A percentile compares a stretch with the other conserved stretches of the same genome.
Conservation (phyloP, 2,888 invertebrate species). For the Tiliacea citrago region DNA sequence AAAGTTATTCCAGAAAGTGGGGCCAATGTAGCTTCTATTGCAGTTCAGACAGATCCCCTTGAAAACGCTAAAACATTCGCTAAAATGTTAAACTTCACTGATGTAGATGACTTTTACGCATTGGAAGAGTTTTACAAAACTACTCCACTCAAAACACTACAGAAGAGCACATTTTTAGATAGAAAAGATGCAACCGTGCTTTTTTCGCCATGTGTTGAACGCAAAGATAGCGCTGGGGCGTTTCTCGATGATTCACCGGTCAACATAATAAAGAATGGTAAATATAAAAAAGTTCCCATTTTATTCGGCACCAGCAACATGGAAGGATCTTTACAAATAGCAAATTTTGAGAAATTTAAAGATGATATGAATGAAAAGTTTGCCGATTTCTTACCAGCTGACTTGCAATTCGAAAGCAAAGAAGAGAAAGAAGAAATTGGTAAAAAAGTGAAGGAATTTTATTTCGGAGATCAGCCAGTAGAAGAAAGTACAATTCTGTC, state of each 20-base stretch:
- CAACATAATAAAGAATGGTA: slow-evolving; percentile 40
- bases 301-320: slow-evolving; percentile 46
- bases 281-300: slow-evolving; percentile 50
- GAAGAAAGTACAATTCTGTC: slow-evolving; percentile 53
- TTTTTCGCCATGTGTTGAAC: slow-evolving; percentile 50
- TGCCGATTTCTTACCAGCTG: slow-evolving; percentile 72
- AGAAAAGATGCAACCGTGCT: slow-evolving; percentile 26
- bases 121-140: slow-evolving; percentile 70
- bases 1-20: slow-evolving; percentile 77
- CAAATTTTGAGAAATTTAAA: slow-evolving; percentile 52
- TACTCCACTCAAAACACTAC: slow-evolving; percentile 53
- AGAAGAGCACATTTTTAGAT: slow-evolving; percentile 38
- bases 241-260: slow-evolving; percentile 40
- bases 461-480: slow-evolving; percentile 71
- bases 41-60: slow-evolving; percentile 71
- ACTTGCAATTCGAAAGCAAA: slow-evolving; percentile 70
- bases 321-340: slow-evolving; percentile 40
- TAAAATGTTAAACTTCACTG: slow-evolving; percentile 65
- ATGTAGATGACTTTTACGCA: slow-evolving; percentile 63
- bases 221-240: slow-evolving; percentile 1
- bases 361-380: slow-evolving; percentile 71
- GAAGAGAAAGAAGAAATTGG: slow-evolving; percentile 66
- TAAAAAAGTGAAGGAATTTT: slow-evolving; percentile 69
- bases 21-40: slow-evolving; percentile 58
- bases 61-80: slow-evolving; percentile 72